These are phyloP conservation scores for Chlamydotis undulata DNA, from an alignment of 2,113 vertebrate genomes.

Conservation along the genomic window DNA sequence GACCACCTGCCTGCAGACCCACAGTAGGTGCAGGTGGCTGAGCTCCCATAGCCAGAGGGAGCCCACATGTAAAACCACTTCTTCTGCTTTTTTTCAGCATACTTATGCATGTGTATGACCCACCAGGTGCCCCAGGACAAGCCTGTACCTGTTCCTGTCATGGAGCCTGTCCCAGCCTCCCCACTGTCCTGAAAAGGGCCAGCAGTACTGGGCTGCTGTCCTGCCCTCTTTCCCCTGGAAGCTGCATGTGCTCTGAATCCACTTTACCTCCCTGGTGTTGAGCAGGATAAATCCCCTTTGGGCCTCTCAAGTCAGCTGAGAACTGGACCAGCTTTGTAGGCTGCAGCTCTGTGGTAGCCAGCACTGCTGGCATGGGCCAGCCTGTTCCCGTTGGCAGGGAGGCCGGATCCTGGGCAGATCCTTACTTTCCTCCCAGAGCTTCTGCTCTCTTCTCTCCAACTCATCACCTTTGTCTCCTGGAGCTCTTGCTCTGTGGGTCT, in stretches of 20 bases:
- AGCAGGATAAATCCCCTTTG: neutral
- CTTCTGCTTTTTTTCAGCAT: neutral
- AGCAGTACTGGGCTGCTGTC: neutral
- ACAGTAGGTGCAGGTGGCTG: neutral
- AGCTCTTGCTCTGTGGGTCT: neutral
- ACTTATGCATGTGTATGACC: neutral
- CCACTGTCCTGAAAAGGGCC: neutral
- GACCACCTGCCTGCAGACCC: neutral
- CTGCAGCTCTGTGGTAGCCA: neutral
- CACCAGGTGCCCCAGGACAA: neutral
- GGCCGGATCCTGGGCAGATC: neutral
- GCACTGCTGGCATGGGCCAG: accelerated
- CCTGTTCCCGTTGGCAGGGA: neutral
- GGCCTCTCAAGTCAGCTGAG: neutral
- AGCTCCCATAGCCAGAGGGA: neutral
- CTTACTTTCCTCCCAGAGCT: neutral
- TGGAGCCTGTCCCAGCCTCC: neutral
- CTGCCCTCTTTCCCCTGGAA: neutral
- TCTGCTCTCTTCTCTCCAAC: neutral
- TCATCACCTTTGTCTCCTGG: neutral
- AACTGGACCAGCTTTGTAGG: neutral
- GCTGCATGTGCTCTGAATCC: neutral
- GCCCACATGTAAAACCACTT: neutral
- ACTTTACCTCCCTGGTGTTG: neutral
- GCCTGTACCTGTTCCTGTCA: neutral